Conservation (phyloP, 2,888 invertebrate species). For the Cantharis rufa region DNA sequence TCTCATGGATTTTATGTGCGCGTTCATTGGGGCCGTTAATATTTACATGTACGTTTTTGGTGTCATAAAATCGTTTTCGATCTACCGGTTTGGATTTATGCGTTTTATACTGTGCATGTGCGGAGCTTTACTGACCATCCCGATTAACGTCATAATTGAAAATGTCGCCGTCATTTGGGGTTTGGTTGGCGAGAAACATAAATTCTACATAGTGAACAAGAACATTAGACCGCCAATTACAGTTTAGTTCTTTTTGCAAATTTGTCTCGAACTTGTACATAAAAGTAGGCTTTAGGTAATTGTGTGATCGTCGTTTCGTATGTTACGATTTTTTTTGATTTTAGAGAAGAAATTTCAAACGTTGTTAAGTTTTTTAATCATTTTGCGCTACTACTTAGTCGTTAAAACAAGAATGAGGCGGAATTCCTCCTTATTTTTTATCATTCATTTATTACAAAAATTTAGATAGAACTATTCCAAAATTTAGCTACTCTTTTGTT, state of each 20-base stretch:
- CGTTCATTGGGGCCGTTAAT: conserved; percentile 90
- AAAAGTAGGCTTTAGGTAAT: not conserved
- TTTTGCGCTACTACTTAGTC: not conserved
- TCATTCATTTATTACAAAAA: not conserved
- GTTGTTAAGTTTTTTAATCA: not conserved
- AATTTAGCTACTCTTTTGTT: not conserved
- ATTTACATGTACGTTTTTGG: conserved; percentile 98
- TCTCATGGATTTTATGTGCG: conserved; percentile 82
- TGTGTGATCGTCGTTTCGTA: not conserved
- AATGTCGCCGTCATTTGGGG: conserved; percentile 96
- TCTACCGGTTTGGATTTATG: conserved; percentile 81
- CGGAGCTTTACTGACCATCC: conserved; percentile 88
- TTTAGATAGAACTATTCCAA: not conserved
- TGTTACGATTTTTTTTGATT: not conserved
- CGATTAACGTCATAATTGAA: conserved; percentile 92
- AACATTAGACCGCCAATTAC: conserved; percentile 74
- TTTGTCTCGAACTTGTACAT: not conserved
- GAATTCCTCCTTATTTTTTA: not conserved
- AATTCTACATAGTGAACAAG: conserved; percentile 96
- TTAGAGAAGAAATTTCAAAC: not conserved
- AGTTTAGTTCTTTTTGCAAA: conserved; percentile 54
- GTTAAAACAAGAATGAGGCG: not conserved
- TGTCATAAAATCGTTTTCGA: conserved; percentile 92
- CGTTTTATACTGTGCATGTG: conserved; percentile 79
- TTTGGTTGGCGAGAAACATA: conserved; percentile 90